Percentiles rank a stretch among this genome's conserved stretches.
These are phyloP conservation scores for Iphiclides podalirius DNA, from an alignment of 2,888 invertebrate species.

Conservation along the genomic window DNA sequence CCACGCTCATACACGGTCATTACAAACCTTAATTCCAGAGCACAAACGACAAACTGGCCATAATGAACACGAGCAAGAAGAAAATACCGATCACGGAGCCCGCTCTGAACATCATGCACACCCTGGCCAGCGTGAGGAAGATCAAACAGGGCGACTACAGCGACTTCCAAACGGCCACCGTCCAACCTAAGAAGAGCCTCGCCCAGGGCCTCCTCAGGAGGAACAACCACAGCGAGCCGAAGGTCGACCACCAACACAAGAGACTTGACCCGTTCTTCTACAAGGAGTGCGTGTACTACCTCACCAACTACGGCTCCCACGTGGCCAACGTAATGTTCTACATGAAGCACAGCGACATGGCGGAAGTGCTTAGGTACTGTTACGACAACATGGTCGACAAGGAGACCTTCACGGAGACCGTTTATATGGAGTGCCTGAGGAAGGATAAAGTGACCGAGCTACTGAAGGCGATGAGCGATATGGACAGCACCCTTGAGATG, in stretches of 20 bases:
- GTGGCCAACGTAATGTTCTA: conserved; percentile 87
- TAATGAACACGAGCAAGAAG: conserved; percentile 67
- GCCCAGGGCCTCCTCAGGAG: conserved; percentile 67
- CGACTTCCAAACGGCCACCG: conserved; percentile 65
- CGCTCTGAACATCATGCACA: conserved; percentile 81
- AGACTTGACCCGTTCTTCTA: conserved; percentile 81
- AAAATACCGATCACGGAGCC: conserved; percentile 77
- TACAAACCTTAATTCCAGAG: no score
- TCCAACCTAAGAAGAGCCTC: conserved; percentile 60
- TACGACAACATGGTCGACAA: conserved; percentile 83
- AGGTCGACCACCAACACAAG: conserved; percentile 53
- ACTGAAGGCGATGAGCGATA: conserved; percentile 82
- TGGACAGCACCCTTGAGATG: conserved; percentile 82
- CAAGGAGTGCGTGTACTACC: conserved; percentile 90
- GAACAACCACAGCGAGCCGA: conserved; percentile 55
- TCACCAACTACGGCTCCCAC: conserved; percentile 89
- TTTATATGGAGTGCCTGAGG: conserved; percentile 85
- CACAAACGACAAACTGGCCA: conserved; percentile 65
- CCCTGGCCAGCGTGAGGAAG: conserved; percentile 77
- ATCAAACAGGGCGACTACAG: conserved; percentile 79
- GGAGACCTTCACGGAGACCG: conserved; percentile 85
- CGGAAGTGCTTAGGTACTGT: conserved; percentile 85
- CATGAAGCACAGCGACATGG: conserved; percentile 84
- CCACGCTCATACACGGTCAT: no score
- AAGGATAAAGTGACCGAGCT: conserved; percentile 82